Conservation (phyloP, 2,797 vertebrate genomes). For the Merluccius polli region DNA sequence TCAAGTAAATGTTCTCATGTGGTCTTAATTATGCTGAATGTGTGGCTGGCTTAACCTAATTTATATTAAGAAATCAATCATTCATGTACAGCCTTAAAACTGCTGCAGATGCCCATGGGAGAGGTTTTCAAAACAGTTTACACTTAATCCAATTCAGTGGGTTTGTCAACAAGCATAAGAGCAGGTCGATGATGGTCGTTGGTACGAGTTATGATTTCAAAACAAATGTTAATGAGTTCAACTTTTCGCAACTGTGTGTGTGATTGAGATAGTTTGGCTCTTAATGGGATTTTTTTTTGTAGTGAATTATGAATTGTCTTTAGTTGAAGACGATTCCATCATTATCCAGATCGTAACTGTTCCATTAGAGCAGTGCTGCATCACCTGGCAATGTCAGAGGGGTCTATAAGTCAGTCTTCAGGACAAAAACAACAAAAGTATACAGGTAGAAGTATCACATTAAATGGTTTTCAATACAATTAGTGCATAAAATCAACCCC, state of each 20-base stretch:
- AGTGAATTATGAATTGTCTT: neutral
- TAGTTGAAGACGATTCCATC: neutral
- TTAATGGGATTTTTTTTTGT: neutral
- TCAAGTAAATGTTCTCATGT: neutral
- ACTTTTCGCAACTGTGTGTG: neutral
- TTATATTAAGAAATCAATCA: neutral
- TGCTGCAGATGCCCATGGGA: slow-evolving; percentile 6
- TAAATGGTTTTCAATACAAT: neutral
- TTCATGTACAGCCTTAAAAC: slow-evolving; percentile 1
- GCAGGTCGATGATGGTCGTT: neutral
- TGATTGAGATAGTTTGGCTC: neutral
- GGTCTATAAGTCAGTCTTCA: neutral
- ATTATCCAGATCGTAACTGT: neutral
- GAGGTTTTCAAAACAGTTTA: neutral
- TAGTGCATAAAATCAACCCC: neutral
- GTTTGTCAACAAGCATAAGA: slow-evolving; percentile 10
- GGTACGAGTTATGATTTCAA: neutral
- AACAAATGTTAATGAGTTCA: neutral
- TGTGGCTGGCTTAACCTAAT: neutral
- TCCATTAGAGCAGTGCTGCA: neutral
- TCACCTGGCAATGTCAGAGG: neutral
- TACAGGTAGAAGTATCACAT: neutral
- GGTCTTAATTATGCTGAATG: slow-evolving; percentile 1
- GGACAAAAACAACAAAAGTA: neutral
- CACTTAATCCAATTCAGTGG: neutral